Conservation (phyloP, 2,797 vertebrate species). For the Sorex maritimensis region DNA sequence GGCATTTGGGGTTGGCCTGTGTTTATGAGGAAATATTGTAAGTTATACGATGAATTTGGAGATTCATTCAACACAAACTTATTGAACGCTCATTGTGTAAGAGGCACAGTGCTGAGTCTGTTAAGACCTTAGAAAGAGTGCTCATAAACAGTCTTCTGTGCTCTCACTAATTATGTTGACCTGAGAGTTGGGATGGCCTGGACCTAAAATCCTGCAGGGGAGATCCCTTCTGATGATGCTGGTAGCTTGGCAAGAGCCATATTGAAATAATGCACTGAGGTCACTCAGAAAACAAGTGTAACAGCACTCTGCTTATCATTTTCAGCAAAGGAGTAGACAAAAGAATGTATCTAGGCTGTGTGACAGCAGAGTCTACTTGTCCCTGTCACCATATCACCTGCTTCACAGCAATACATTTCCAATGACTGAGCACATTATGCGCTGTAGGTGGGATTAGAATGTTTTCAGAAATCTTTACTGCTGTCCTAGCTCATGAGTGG, state of each 20-base stretch:
- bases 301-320: conserved; percentile 40
- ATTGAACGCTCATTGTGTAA: background rate
- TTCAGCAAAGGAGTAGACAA: conserved; percentile 56
- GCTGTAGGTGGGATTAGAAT: conserved; percentile 64
- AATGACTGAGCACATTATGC: conserved; percentile 81
- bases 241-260: conserved; percentile 30
- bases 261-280: conserved; percentile 1
- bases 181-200: conserved; percentile 36
- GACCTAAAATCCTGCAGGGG: background rate
- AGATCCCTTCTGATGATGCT: background rate
- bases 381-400: conserved; percentile 70
- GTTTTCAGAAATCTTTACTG: conserved; percentile 71
- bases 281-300: conserved; percentile 58
- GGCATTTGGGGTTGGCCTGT: background rate
- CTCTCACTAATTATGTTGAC: conserved; percentile 27
- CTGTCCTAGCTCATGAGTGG: conserved; percentile 2
- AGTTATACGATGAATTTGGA: background rate
- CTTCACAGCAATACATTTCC: conserved; percentile 76
- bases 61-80: conserved; percentile 37
- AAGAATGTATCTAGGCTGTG: conserved; percentile 64
- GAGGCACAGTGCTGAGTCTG: background rate
- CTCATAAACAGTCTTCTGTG: background rate
- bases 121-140: background rate
- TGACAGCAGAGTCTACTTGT: conserved; percentile 79
- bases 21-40: background rate